Conservation (phyloP, 2,888 invertebrate genomes). For the Drosophila formosana region DNA sequence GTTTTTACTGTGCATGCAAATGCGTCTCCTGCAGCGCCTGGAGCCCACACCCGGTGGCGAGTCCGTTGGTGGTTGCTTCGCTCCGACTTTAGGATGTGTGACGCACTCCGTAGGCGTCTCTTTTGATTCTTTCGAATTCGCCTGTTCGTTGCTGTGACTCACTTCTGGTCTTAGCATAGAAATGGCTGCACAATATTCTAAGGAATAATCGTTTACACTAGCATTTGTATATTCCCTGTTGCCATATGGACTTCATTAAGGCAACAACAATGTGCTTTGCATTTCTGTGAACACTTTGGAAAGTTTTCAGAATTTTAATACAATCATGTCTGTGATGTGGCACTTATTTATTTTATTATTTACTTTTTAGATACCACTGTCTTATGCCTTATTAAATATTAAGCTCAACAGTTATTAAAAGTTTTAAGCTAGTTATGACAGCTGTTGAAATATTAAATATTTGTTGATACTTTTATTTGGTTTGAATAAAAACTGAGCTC, state of each 20-base stretch:
- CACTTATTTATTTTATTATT: not conserved
- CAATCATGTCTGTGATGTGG: too few relatives aligned
- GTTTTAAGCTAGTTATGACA: not conserved
- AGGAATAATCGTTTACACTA: constrained; percentile 5
- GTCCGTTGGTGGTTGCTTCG: constrained; percentile 46
- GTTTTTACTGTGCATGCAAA: constrained; percentile 53
- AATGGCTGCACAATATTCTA: constrained; percentile 24
- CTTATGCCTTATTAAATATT: not conserved
- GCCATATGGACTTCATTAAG: constrained; percentile 1
- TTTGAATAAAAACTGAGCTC: constrained; percentile 29
- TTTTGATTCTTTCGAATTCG: constrained; percentile 6
- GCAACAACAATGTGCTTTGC: not conserved
- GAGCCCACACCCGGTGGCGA: constrained; percentile 20
- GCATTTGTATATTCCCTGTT: not conserved
- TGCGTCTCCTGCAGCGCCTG: constrained; percentile 71
- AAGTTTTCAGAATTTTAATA: not conserved
- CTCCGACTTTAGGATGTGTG: constrained; percentile 14
- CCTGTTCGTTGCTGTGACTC: constrained; percentile 34
- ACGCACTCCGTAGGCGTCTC: constrained; percentile 47
- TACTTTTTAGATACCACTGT: not conserved
- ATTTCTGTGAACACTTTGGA: not conserved
- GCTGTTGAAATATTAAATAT: constrained; percentile 42
- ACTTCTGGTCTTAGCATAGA: constrained; percentile 33
- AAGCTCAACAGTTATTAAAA: not conserved
- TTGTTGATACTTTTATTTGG: constrained; percentile 23